Evolutionary conservation across 1,140 invertebrate species (phyloP), one percentile per base, ranked within the genome.

Genomic region (Leptinotarsa texana): DNA sequence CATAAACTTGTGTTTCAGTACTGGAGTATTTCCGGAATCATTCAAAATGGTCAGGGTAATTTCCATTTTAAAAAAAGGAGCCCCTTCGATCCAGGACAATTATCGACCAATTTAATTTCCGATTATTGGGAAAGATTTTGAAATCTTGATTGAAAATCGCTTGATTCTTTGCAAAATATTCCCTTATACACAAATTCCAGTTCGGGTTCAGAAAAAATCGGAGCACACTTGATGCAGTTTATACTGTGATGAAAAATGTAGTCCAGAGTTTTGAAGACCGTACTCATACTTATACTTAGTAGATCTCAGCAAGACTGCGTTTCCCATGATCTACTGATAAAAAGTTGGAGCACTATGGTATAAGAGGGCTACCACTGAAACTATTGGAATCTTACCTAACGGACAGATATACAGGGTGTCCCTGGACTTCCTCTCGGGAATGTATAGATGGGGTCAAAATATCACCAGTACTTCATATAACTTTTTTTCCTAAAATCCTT

Each of bases 231-330:
- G 42, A 69, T 2, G 42, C 67, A 47, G 15, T 69, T 27, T 13
- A 21, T 13, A 69, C 13, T 13, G 27, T 48, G n/a, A 3, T 69
- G 6, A 48, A 48, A 21, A 48, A n/a, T 21, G 33, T 21, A 69
- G 13, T 69, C 48, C 18, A 69, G 67, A 21, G 33, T 21, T 48
- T 33, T 42, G 67, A 69, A 17, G 6, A n/a, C 8, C 42, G 67
- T 17, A 42, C 1, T 15, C 4, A 69, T 13, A 47, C 33, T 42
- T 42, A 4, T 4, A 13, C 18, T 48, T 69, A 13, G 13, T 27
- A 22, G 67, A 69, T 27, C 67, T 69, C 48, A 69, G 24, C 17
- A 69, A 48, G 48, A 69, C 27, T 69, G 42, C 0, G 13, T 69
- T 21, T 69, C 67, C 18, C 67, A 49, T 13, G 42, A 49, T 21